These are phyloP conservation scores for Drosophila mayaguana DNA, from an alignment of 2,888 invertebrate genomes.

Conservation along the genomic window DNA sequence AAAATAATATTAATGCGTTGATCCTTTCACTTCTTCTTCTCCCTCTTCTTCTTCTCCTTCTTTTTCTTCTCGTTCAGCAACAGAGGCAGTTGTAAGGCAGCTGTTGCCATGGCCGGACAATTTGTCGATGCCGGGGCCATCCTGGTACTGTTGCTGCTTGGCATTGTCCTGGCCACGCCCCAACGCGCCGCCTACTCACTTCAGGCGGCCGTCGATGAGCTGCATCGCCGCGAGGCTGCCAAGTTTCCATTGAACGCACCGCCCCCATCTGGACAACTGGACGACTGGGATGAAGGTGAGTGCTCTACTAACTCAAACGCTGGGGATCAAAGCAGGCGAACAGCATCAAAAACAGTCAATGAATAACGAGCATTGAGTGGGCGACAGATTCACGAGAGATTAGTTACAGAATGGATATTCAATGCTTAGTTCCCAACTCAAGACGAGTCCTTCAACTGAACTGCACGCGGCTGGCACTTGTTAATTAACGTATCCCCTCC, in stretches of 20 bases:
- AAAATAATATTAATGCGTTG: conserved; percentile 44
- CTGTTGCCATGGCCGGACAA: conserved; percentile 52
- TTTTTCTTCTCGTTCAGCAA: background rate
- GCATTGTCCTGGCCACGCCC: conserved; percentile 46
- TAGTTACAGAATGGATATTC: background rate
- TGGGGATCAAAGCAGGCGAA: background rate
- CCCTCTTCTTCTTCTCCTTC: conserved; percentile 7
- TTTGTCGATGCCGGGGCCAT: conserved; percentile 31
- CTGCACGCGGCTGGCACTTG: conserved; percentile 16
- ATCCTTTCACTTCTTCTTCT: conserved; percentile 40
- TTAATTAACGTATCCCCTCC: background rate
- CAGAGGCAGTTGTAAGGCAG: conserved; percentile 25
- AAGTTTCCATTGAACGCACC: conserved; percentile 81
- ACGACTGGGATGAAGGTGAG: conserved; percentile 85
- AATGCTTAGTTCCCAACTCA: background rate
- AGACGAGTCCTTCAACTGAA: background rate
- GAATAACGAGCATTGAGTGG: background rate
- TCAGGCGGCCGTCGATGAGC: conserved; percentile 84
- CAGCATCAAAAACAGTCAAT: background rate
- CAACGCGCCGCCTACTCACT: conserved; percentile 82
- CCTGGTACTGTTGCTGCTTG: conserved; percentile 27
- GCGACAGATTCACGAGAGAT: background rate
- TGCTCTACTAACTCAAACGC: background rate
- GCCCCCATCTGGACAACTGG: conserved; percentile 71
- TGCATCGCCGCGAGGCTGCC: conserved; percentile 83